Conservation (phyloP, 2,113 vertebrate species). For the Heterocephalus glaber region DNA sequence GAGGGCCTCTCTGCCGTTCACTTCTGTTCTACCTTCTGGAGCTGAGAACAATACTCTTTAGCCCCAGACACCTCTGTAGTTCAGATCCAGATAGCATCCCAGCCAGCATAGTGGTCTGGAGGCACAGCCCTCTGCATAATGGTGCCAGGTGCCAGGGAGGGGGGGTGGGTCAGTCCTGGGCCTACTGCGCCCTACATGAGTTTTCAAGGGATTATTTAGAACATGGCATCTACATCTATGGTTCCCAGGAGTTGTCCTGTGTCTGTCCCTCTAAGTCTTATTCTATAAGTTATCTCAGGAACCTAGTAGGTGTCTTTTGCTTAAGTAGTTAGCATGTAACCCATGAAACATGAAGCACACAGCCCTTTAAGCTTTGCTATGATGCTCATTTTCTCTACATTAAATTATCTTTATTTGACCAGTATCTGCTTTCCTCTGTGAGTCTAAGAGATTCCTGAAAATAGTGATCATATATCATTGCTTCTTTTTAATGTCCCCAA, state of each 20-base stretch:
- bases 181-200: too few relatives aligned
- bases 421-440: background rate
- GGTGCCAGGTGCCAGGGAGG: too few relatives aligned
- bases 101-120: too few relatives aligned
- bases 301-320: background rate
- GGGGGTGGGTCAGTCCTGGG: too few relatives aligned
- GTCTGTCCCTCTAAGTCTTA: conserved; percentile 15
- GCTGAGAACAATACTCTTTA: too few relatives aligned
- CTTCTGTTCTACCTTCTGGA: too few relatives aligned
- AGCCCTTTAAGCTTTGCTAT: background rate
- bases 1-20: too few relatives aligned
- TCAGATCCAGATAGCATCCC: too few relatives aligned
- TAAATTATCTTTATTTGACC: background rate
- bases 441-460: background rate
- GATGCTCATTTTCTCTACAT: background rate
- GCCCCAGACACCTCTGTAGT: too few relatives aligned
- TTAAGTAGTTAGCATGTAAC: background rate
- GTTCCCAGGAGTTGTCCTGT: background rate
- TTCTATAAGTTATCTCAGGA: background rate
- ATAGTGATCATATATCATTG: background rate
- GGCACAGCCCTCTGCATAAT: too few relatives aligned
- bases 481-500: background rate
- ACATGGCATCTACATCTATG: background rate
- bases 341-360: background rate
- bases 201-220: background rate